phyloP scores from a whole-genome alignment of 2,797 vertebrate species.

The Gadopsis marmoratus region DNA sequence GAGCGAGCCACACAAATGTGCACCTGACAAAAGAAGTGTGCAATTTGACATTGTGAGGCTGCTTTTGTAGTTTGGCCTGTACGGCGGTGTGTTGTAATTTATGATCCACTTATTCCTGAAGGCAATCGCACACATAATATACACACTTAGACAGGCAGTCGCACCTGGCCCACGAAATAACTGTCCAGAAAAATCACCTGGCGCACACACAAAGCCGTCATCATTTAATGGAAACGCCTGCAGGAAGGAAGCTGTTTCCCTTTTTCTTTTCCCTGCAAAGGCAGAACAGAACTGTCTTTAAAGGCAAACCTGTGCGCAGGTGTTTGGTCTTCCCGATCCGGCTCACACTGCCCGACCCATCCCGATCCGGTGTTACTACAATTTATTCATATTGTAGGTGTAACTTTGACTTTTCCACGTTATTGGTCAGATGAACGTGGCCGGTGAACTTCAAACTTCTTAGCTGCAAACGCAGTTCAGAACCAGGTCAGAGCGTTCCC shows the following conservation, averaged over 20 bases:
- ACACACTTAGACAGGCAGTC: slow-evolving; percentile 4
- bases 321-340: neutral
- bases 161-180: slow-evolving; percentile 15
- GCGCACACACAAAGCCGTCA: neutral
- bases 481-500: neutral
- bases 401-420: neutral
- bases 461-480: neutral
- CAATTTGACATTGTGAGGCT: neutral
- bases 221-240: slow-evolving; percentile 28
- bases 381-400: neutral
- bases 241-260: slow-evolving; percentile 17
- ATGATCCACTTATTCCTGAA: neutral
- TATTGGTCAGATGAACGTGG: neutral
- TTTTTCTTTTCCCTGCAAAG: neutral
- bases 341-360: neutral
- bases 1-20: neutral
- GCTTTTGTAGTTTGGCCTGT: neutral
- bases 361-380: neutral
- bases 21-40: neutral
- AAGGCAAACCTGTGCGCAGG: neutral
- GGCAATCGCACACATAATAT: neutral
- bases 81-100: neutral
- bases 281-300: neutral
- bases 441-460: accelerated
- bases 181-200: slow-evolving; percentile 16